phyloP scores from a whole-genome alignment of 2,888 invertebrate genomes.

The Artemia sp. region DNA sequence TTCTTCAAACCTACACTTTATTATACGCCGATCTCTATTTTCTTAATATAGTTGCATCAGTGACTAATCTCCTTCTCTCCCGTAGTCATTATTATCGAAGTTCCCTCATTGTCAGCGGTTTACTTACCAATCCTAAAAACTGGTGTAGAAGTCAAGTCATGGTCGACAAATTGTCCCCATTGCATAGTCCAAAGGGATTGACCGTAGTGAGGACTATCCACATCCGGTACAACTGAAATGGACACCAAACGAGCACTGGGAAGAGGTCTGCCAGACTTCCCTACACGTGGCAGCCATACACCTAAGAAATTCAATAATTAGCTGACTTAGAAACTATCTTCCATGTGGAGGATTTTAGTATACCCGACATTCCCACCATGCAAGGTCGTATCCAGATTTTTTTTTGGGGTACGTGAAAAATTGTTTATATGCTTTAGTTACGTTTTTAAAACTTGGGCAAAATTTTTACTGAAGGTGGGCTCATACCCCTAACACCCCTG shows the following conservation, averaged over 20 bases:
- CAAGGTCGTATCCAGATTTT: neutral
- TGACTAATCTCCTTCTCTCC: too few species aligned
- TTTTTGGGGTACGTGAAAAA: neutral
- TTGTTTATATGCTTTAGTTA: neutral
- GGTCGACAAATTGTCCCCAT: slow-evolving; percentile 28
- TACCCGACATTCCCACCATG: neutral
- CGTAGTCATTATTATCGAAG: too few species aligned
- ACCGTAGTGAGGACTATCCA: slow-evolving; percentile 21
- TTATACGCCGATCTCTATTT: too few species aligned
- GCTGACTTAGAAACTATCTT: neutral
- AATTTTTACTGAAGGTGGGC: too few species aligned
- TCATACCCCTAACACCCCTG: too few species aligned
- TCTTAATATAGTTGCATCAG: too few species aligned
- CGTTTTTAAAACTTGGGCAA: too few species aligned
- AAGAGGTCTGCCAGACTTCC: slow-evolving; percentile 25
- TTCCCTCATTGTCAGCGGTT: neutral
- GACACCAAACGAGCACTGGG: slow-evolving; percentile 27
- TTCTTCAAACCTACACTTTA: too few species aligned
- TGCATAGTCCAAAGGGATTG: slow-evolving; percentile 24
- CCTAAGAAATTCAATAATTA: slow-evolving; percentile 22
- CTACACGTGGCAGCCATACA: slow-evolving; percentile 25
- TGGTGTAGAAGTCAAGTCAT: slow-evolving; percentile 29
- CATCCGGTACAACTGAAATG: slow-evolving; percentile 23
- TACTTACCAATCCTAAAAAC: slow-evolving; percentile 27
- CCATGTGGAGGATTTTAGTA: slow-evolving; percentile 28